A percentile compares a stretch with the other conserved stretches of the same genome.
These are phyloP conservation scores for Camponotus floridanus DNA, from an alignment of 1,140 invertebrate species.

Conservation along the genomic window DNA sequence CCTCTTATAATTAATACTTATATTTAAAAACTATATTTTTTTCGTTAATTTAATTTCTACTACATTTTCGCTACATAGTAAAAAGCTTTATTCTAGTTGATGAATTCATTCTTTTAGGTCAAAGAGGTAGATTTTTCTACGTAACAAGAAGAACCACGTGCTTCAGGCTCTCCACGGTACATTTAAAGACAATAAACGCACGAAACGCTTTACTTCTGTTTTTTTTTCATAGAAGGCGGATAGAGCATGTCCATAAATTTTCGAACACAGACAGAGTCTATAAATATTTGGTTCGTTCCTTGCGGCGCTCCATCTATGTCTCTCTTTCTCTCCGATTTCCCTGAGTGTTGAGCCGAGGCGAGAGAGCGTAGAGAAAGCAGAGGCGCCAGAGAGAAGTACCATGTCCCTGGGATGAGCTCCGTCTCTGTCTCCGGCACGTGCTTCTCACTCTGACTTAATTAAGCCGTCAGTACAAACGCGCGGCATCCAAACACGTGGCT, in stretches of 20 bases:
- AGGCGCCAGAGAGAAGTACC: slow-evolving; percentile 54
- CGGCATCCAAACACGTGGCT: slow-evolving; percentile 75
- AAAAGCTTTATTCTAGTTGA: neutral
- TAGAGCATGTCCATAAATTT: slow-evolving; percentile 64
- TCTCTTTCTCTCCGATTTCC: slow-evolving; percentile 49
- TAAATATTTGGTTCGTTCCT: slow-evolving; percentile 68
- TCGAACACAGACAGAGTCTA: slow-evolving; percentile 62
- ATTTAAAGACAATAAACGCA: slow-evolving; percentile 32
- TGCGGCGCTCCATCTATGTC: slow-evolving; percentile 21
- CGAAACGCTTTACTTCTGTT: slow-evolving; percentile 35
- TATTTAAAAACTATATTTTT: neutral
- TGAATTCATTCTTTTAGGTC: neutral
- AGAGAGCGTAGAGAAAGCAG: slow-evolving; percentile 36
- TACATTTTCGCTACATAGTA: neutral
- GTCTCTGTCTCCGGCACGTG: slow-evolving; percentile 62
- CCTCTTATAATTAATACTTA: slow-evolving; percentile 9
- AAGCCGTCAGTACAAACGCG: slow-evolving; percentile 76
- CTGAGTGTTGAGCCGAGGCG: slow-evolving; percentile 46
- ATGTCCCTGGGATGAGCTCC: slow-evolving; percentile 63
- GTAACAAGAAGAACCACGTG: neutral
- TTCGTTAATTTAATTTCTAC: neutral
- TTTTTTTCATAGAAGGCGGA: slow-evolving; percentile 47
- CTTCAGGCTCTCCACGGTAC: neutral
- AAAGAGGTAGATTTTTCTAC: slow-evolving; percentile 13
- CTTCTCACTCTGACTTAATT: slow-evolving; percentile 72